These are phyloP conservation scores for Psittacula derbiana DNA, from an alignment of 2,797 vertebrate genomes.

Conservation along the genomic window DNA sequence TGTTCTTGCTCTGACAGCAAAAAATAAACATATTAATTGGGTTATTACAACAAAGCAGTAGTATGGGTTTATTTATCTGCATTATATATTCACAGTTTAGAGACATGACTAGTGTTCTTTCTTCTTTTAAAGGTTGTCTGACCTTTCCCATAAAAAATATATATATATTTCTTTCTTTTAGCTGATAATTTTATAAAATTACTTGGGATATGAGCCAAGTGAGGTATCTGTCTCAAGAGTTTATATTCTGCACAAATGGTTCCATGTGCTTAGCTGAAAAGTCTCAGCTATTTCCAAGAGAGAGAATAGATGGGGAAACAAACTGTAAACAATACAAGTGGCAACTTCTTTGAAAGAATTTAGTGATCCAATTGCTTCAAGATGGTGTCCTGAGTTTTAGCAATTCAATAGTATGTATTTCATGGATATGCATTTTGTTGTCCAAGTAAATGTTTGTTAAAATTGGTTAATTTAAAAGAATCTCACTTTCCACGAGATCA, in stretches of 20 bases:
- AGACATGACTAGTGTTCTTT: neutral
- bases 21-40: neutral
- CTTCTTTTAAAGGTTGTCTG: neutral
- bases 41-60: neutral
- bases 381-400: neutral
- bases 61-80: neutral
- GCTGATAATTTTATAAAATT: constrained; percentile 32
- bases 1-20: neutral
- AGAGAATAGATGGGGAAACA: neutral
- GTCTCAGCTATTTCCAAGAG: neutral
- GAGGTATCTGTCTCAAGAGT: neutral
- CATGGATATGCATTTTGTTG: neutral
- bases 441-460: neutral
- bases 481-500: neutral
- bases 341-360: neutral
- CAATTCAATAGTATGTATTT: neutral
- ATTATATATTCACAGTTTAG: neutral
- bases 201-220: neutral
- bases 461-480: neutral
- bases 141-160: neutral
- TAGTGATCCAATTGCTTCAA: neutral
- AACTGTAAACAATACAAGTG: neutral
- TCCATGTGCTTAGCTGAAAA: constrained; percentile 2
- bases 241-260: neutral
- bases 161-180: neutral